Percentiles rank a stretch among this genome's conserved stretches.
phyloP scores from a whole-genome alignment of 2,888 invertebrate genomes.

The Archaeoteleia sp. region DNA sequence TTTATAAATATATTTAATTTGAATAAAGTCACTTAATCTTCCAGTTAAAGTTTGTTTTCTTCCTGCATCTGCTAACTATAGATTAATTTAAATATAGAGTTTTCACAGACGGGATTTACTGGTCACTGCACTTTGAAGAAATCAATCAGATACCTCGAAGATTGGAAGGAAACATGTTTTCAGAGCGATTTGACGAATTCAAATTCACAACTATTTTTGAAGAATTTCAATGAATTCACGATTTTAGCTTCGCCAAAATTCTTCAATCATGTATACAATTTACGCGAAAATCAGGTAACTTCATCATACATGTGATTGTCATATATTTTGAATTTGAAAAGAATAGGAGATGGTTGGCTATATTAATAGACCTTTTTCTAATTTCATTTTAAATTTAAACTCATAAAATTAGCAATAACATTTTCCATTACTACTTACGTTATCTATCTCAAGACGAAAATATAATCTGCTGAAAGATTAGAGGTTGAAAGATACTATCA shows the following conservation, averaged over 20 bases:
- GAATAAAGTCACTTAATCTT: too few species aligned
- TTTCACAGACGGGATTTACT: conserved; percentile 68
- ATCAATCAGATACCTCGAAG: conserved; percentile 74
- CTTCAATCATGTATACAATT: conserved; percentile 57
- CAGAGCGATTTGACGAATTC: conserved; percentile 72
- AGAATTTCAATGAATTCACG: conserved; percentile 64
- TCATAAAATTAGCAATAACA: too few species aligned
- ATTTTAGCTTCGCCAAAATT: conserved; percentile 63
- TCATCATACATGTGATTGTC: not conserved
- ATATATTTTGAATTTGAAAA: not conserved
- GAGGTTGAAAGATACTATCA: too few species aligned
- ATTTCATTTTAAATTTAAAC: too few species aligned
- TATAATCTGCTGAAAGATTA: too few species aligned
- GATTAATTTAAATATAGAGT: conserved; percentile 56
- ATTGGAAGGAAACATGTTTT: conserved; percentile 72
- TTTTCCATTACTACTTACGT: too few species aligned
- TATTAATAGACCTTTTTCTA: too few species aligned
- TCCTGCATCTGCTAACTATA: too few species aligned
- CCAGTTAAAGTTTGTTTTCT: too few species aligned
- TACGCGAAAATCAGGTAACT: conserved; percentile 35
- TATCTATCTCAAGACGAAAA: too few species aligned
- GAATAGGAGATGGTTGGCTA: too few species aligned
- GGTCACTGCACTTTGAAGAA: conserved; percentile 68
- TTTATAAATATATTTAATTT: too few species aligned
- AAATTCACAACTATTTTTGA: conserved; percentile 69